A percentile compares a stretch with the other conserved stretches of the same genome.
Evolutionary conservation across 2,797 vertebrate species (phyloP).

Genomic region (Melanogrammus aeglefinus): DNA sequence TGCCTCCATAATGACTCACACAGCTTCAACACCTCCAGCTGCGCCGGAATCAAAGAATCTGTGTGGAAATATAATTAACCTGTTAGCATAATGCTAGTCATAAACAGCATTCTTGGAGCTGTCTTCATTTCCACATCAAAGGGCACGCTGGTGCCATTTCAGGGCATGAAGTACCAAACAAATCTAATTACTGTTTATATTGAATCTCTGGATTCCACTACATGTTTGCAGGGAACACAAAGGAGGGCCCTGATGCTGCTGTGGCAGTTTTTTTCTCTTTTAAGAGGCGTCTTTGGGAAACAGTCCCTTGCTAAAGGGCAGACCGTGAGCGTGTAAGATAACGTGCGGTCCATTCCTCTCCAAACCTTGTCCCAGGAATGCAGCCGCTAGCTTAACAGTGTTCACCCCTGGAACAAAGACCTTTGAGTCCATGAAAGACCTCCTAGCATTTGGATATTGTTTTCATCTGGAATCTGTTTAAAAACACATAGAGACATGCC

Average conservation of each 20-base stretch:
- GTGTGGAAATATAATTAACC: conserved; percentile 70
- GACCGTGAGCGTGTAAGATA: conserved; percentile 29
- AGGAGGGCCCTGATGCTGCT: conserved; percentile 36
- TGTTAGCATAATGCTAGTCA: conserved; percentile 66
- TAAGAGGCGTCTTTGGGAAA: conserved; percentile 10
- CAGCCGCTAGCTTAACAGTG: background rate
- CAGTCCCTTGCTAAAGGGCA: conserved; percentile 27
- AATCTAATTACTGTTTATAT: conserved; percentile 65
- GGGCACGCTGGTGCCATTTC: conserved; percentile 56
- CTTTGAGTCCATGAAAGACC: background rate
- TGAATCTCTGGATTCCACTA: conserved; percentile 62
- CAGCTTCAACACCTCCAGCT: conserved; percentile 65
- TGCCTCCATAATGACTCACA: conserved; percentile 62
- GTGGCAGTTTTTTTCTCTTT: conserved; percentile 14
- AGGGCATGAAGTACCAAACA: conserved; percentile 59
- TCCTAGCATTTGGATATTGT: background rate
- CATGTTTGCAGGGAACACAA: conserved; percentile 60
- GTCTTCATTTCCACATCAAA: conserved; percentile 73
- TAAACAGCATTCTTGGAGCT: conserved; percentile 60
- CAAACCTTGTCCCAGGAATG: background rate
- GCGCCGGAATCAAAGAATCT: conserved; percentile 67
- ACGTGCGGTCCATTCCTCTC: conserved; percentile 14
- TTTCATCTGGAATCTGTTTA: background rate
- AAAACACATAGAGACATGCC: background rate
- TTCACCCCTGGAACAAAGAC: background rate